These are phyloP conservation scores for Serinus canaria DNA, from an alignment of 2,113 vertebrate genomes.

Conservation along the genomic window DNA sequence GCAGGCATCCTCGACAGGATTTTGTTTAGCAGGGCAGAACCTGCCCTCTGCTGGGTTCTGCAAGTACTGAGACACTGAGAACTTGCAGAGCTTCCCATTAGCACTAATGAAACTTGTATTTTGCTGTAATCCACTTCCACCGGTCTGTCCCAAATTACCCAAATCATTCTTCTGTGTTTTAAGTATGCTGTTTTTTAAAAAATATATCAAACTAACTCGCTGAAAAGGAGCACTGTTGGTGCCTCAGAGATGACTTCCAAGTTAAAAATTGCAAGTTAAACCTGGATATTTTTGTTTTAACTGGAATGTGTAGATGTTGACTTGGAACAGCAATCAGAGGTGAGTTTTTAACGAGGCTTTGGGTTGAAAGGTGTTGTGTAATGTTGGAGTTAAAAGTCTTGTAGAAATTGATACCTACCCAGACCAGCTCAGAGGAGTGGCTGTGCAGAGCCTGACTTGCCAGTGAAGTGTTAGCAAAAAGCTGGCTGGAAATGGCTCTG, in stretches of 20 bases:
- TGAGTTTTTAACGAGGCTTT: not conserved
- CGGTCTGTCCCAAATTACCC: not conserved
- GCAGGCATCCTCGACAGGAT: accelerated
- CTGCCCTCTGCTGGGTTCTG: slow-evolving; percentile 71
- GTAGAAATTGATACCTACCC: not conserved
- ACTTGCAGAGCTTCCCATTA: not conserved
- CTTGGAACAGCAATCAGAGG: not conserved
- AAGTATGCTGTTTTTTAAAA: not conserved
- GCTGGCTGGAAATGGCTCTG: not conserved
- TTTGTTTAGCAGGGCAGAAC: slow-evolving; percentile 9
- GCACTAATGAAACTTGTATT: not conserved
- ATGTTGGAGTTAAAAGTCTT: not conserved
- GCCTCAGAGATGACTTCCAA: not conserved
- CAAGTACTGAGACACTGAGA: not conserved
- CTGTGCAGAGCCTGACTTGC: not conserved
- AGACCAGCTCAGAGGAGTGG: not conserved
- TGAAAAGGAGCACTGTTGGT: accelerated
- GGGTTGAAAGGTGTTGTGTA: not conserved
- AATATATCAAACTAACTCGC: accelerated
- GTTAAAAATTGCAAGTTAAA: not conserved
- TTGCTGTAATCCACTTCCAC: not conserved
- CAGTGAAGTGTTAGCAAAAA: not conserved
- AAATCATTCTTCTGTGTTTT: not conserved
- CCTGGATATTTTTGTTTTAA: not conserved
- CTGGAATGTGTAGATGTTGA: not conserved